phyloP scores from a whole-genome alignment of 2,888 invertebrate species.

The Oscheius onirici region DNA sequence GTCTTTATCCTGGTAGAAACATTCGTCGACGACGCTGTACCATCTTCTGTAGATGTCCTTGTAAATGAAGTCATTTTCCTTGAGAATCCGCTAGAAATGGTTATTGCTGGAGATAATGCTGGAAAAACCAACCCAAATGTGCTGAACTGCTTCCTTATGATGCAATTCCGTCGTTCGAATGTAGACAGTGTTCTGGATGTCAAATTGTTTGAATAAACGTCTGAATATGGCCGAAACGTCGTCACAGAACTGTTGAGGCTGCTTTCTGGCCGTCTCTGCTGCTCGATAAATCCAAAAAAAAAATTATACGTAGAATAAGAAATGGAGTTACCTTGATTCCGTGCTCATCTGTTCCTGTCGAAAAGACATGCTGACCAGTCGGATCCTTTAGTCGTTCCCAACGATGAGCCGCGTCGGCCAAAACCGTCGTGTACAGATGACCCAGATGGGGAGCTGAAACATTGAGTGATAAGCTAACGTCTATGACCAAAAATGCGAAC shows the following conservation, averaged over 20 bases:
- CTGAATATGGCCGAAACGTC: constrained; percentile 76
- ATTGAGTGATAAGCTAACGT: too few relatives aligned
- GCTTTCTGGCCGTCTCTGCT: constrained; percentile 51
- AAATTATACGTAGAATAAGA: too few relatives aligned
- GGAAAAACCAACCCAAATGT: constrained; percentile 84
- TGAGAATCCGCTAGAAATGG: constrained; percentile 78
- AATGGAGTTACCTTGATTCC: constrained; percentile 80
- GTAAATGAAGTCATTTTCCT: constrained; percentile 78
- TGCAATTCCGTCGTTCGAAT: constrained; percentile 85
- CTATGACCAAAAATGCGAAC: too few relatives aligned
- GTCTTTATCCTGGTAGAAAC: constrained; percentile 82
- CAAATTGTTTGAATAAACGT: constrained; percentile 69
- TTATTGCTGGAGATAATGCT: too few relatives aligned
- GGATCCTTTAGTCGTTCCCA: constrained; percentile 79
- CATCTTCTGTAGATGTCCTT: constrained; percentile 89
- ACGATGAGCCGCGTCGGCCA: constrained; percentile 88
- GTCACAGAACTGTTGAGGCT: constrained; percentile 79
- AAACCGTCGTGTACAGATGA: constrained; percentile 87
- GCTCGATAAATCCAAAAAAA: constrained; percentile 76
- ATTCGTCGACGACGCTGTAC: constrained; percentile 94
- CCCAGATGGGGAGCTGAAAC: constrained; percentile 89
- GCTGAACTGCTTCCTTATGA: constrained; percentile 82
- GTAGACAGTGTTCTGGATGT: constrained; percentile 82
- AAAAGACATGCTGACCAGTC: constrained; percentile 68
- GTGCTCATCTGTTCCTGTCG: constrained; percentile 94